Evolutionary conservation across 2,113 vertebrate species (phyloP), one percentile per base, ranked within the genome.

Genomic region (Oreotrochilus melanogaster): DNA sequence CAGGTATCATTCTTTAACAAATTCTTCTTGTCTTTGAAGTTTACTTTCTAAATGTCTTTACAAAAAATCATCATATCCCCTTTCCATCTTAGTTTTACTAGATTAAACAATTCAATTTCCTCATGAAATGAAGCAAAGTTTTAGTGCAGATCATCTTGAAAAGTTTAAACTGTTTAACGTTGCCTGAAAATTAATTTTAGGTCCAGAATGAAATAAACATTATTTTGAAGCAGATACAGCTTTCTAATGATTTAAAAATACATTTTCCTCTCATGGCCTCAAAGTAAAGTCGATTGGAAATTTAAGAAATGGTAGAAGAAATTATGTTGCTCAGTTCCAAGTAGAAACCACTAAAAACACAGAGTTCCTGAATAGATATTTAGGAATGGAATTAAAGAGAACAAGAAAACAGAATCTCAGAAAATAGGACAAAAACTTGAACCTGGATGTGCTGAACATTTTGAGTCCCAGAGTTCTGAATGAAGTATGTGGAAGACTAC

Each of bases 11-110:
- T 93, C 14, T 89, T 86, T 70, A 85, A 88, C 47, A 54, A 86
- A 86, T 86, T 92, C 54, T 54, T 89, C 92, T 66, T 67, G 10
- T 43, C 60, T 64, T 82, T 90, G 67, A 95, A 71, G 69, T 73
- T 90, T 56, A 51, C 56, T 33, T 94, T 28, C 56, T 58, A 76
- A 70, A 74, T 66, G 30, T 67, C 56, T 81, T 62, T 58, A 42
- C 33, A 39, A 86, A 93, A 94, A 86, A 9, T 71, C 66, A 37
- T 28, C 43, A 25, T 56, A 61, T 15, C 18, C 43, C 56, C 25
- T 86, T 80, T 74, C 71, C n/a, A 18, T 66, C 56, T 73, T 58
- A 60, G 18, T 74, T 80, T 86, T 71, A 19, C 37, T 37, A 27
- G 7, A 42, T 33, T 47, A 80, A 66, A 13, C 13, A 60, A 72